Conservation (phyloP, 1,140 invertebrate species). For the Temnothorax curvispinosus region DNA sequence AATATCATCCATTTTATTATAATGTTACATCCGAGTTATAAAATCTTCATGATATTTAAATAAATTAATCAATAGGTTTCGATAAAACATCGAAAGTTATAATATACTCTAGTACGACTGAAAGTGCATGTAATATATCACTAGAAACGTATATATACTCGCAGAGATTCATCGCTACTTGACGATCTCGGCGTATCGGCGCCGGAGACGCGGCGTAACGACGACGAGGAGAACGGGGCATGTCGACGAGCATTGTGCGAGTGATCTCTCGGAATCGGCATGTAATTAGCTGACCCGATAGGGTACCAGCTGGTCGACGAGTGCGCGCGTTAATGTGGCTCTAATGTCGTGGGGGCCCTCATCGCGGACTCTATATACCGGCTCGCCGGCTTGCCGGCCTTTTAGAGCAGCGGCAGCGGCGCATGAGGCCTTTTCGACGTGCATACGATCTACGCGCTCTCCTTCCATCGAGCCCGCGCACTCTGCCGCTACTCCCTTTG, state of each 20-base stretch:
- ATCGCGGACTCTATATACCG: background rate
- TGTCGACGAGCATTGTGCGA: conserved; percentile 68
- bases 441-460: conserved; percentile 57
- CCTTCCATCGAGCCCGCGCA: conserved; percentile 22
- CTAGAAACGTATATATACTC: background rate
- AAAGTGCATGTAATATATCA: background rate
- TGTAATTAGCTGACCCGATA: conserved; percentile 78
- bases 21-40: background rate
- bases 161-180: background rate
- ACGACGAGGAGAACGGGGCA: conserved; percentile 43
- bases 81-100: background rate
- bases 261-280: conserved; percentile 77
- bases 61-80: background rate
- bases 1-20: background rate
- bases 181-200: conserved; percentile 18
- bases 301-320: conserved; percentile 76
- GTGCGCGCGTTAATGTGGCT: conserved; percentile 77
- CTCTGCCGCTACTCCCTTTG: conserved; percentile 48
- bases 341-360: conserved; percentile 73
- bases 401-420: conserved; percentile 45
- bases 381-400: conserved; percentile 31
- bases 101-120: background rate
- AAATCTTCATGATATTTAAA: background rate
- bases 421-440: conserved; percentile 43
- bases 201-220: conserved; percentile 26